Evolutionary conservation across 2,888 invertebrate species (phyloP), one percentile per base, ranked within the genome.

Genomic region (Papilio gigon): DNA sequence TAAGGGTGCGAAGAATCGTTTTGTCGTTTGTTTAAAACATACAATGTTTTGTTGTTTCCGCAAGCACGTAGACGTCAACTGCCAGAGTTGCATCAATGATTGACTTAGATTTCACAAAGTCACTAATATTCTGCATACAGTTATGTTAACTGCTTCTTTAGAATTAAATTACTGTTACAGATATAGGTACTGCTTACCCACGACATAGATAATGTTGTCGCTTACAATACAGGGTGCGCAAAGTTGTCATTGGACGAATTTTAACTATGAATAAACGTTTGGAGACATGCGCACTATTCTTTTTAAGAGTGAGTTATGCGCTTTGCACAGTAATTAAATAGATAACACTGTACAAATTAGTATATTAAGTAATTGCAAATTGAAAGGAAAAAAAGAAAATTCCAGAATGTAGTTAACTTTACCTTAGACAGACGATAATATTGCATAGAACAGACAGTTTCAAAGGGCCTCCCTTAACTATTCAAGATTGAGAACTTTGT

Each of bases 1-100:
- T 79, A 87, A 90, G 91, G 91, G 91, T 90, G 89, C 88, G 87
- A 90, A 84, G 89, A 90, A 92, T 92, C 89, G 91, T 91, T 90
- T 87, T 86, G 87, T 87, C 89, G 89, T 90, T 90, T 90, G 88
- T 88, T 80, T 82, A 80, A 87, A 78, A 88, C 42, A 35, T 56
- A 33, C 30, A 35, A 53, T 30, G 59, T 44, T n/a, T 56, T 56
- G 40, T 40, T 33, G 53, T 62, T 44, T 42, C 53, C 30, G 30
- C 17, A 30, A 27, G 53, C 53, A 56, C 53, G 53, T 59, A 22
- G 25, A 25, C 58, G 8, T 35, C 14, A 17, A 56, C 30, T 30
- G 50, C 20, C 50, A 50, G 25, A 50, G 50, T 27, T 27, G 27
- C 27, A 50, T 30, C 9, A 56, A 56, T 56, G 17, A 30, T 50